These are phyloP conservation scores for Megaceryle maxima DNA, from an alignment of 2,113 vertebrate genomes.

Conservation along the genomic window DNA sequence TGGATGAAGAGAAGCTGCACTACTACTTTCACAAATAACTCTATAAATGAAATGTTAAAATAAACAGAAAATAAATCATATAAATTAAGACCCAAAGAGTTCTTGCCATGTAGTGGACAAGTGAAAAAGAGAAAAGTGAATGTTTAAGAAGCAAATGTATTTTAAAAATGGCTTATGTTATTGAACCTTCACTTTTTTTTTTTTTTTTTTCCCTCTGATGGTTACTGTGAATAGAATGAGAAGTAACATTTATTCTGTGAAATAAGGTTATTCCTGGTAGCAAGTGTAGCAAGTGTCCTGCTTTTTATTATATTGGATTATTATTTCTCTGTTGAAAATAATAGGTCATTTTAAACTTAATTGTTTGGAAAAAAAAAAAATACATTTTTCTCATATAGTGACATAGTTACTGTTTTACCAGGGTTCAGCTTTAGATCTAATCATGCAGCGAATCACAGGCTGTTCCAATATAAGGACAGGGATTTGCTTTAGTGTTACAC, in stretches of 20 bases:
- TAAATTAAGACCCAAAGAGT: not conserved
- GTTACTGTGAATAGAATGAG: not conserved
- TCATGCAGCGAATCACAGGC: not conserved
- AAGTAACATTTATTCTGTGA: not conserved
- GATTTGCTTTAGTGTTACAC: not conserved
- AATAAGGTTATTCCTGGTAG: not conserved
- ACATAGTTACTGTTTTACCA: not conserved
- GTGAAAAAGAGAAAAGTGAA: not conserved
- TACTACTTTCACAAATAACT: not conserved
- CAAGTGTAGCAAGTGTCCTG: not conserved
- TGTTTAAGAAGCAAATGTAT: not conserved
- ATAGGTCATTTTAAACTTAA: not conserved
- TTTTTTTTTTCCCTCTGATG: not conserved
- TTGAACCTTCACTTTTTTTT: not conserved
- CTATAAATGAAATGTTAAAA: slow-evolving; percentile 14
- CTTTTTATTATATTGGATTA: not conserved
- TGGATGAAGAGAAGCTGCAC: not conserved
- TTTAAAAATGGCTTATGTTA: not conserved
- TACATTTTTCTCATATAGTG: not conserved
- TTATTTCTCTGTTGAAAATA: not conserved
- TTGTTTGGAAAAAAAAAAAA: not conserved
- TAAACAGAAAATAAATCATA: not conserved
- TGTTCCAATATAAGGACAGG: not conserved
- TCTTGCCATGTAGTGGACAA: not conserved
- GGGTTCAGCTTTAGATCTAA: not conserved